These are phyloP conservation scores for Malurus elegans DNA, from an alignment of 2,113 vertebrate genomes.

Conservation along the genomic window DNA sequence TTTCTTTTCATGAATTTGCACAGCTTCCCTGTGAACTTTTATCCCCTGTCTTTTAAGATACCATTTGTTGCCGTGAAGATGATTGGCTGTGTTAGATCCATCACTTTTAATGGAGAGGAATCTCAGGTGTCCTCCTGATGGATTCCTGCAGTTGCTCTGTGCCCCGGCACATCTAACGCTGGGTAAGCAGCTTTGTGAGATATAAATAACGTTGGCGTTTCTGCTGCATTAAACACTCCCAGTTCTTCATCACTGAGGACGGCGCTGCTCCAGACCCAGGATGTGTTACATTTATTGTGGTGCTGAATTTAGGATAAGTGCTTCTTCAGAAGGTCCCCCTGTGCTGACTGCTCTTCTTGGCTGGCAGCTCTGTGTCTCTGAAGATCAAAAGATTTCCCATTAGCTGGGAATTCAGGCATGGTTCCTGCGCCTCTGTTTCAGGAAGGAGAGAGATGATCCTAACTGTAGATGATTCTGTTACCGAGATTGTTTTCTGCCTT, in stretches of 20 bases:
- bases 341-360: neutral
- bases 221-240: neutral
- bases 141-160: neutral
- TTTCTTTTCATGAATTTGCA: neutral
- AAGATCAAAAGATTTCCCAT: neutral
- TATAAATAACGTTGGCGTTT: neutral
- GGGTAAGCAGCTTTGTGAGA: slow-evolving; percentile 30
- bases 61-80: neutral
- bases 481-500: neutral
- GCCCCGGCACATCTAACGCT: neutral
- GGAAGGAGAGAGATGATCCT: neutral
- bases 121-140: neutral
- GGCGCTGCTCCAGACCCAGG: neutral
- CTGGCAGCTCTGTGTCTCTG: neutral
- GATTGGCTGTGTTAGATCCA: neutral
- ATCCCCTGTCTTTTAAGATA: neutral
- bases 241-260: neutral
- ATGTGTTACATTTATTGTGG: neutral
- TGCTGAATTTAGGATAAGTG: neutral
- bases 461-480: neutral
- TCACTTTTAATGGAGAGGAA: neutral
- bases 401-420: neutral
- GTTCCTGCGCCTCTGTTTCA: neutral
- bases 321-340: neutral
- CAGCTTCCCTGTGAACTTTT: neutral